These are phyloP conservation scores for Adelges cooleyi DNA, from an alignment of 1,140 invertebrate genomes.

Conservation along the genomic window DNA sequence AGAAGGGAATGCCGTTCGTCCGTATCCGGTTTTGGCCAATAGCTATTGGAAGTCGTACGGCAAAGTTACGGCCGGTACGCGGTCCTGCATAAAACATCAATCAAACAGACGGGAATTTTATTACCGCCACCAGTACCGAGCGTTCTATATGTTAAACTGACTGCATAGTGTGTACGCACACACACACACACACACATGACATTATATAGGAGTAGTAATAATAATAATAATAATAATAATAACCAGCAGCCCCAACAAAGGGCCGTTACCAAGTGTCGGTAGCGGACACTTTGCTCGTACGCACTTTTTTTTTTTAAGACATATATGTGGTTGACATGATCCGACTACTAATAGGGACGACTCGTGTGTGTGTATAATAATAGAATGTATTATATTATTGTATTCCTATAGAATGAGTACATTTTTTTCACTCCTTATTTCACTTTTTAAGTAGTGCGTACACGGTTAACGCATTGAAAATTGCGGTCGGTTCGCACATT, in stretches of 20 bases:
- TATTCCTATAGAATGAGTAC: background rate
- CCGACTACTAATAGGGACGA: slow-evolving; percentile 20
- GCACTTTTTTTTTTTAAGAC: too few species aligned
- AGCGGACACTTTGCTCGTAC: background rate
- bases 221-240: slow-evolving; percentile 4
- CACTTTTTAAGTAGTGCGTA: background rate
- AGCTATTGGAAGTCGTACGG: background rate
- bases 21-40: slow-evolving; percentile 3
- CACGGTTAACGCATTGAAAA: background rate
- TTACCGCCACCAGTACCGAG: background rate
- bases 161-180: too few species aligned
- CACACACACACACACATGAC: background rate
- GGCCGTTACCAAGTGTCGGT: slow-evolving; percentile 7
- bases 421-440: background rate
- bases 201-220: background rate
- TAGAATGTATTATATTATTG: too few species aligned
- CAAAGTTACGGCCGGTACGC: slow-evolving; percentile 12
- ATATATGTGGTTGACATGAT: slow-evolving; percentile 4
- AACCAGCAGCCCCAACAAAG: background rate
- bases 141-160: background rate
- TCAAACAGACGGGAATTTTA: slow-evolving; percentile 16
- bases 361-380: too few species aligned
- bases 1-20: background rate
- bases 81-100: slow-evolving; percentile 25
- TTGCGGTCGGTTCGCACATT: background rate